Percentiles rank a stretch among this genome's conserved stretches.
Conservation (phyloP, 2,113 vertebrate species). For the Platichthys stellatus region DNA sequence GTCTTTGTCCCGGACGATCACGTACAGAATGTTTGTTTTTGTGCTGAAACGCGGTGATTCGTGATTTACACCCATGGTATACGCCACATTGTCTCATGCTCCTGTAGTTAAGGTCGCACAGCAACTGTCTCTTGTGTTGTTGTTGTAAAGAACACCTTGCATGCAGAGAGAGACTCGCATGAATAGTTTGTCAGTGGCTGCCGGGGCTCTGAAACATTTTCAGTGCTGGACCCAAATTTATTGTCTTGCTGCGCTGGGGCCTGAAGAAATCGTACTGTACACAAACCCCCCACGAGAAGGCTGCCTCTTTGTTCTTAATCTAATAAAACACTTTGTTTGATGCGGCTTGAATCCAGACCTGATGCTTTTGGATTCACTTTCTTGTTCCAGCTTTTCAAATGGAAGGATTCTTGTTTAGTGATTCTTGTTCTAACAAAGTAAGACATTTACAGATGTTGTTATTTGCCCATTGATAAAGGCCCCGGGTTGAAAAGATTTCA, state of each 20-base stretch:
- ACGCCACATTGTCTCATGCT: constrained; percentile 39
- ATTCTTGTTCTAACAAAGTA: no score
- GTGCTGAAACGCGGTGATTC: constrained; percentile 30
- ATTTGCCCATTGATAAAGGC: neutral
- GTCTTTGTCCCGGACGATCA: constrained; percentile 7
- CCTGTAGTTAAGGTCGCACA: constrained; percentile 24
- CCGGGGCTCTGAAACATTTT: constrained; percentile 17
- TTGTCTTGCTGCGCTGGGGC: neutral
- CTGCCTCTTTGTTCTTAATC: neutral
- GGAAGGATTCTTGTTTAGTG: neutral
- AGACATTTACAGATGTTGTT: neutral
- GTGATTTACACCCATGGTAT: constrained; percentile 16
- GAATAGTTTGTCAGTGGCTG: constrained; percentile 16
- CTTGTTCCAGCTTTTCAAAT: neutral
- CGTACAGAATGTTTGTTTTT: neutral
- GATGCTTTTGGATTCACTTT: neutral
- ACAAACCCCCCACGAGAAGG: neutral
- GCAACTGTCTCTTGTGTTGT: constrained; percentile 22
- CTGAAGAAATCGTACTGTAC: neutral
- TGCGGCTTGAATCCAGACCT: constrained; percentile 4
- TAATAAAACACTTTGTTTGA: constrained; percentile 1
- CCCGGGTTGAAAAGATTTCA: neutral
- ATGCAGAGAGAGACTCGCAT: constrained; percentile 9
- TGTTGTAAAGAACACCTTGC: constrained; percentile 23
- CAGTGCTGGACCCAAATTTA: constrained; percentile 16